These are phyloP conservation scores for Jordanella pulchra DNA, from an alignment of 2,797 vertebrate species.

Conservation along the genomic window DNA sequence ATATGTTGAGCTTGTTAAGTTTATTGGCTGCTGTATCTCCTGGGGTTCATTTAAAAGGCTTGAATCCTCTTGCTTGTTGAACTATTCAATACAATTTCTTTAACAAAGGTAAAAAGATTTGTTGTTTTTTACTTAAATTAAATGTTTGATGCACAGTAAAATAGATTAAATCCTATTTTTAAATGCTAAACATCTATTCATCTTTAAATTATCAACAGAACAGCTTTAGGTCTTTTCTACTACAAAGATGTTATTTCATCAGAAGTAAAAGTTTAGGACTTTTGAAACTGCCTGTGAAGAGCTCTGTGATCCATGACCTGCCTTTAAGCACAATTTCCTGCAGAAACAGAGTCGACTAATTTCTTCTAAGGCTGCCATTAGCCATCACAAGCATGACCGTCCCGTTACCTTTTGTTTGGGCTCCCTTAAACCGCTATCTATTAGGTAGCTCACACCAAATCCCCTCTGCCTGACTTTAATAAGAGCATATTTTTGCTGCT, in stretches of 20 bases:
- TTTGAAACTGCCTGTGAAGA: conserved; percentile 68
- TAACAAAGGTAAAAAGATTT: neutral
- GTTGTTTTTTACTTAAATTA: no score
- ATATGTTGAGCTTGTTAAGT: no score
- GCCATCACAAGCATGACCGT: conserved; percentile 79
- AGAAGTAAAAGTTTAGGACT: conserved; percentile 58
- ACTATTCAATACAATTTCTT: neutral
- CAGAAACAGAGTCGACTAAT: conserved; percentile 73
- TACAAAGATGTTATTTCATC: conserved; percentile 49
- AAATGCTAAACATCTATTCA: conserved; percentile 44
- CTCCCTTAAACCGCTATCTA: conserved; percentile 79
- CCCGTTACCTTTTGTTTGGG: conserved; percentile 77
- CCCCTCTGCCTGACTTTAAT: conserved; percentile 77
- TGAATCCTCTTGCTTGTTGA: neutral
- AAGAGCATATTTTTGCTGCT: conserved; percentile 76
- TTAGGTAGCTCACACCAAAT: conserved; percentile 79
- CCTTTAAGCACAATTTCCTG: conserved; percentile 83
- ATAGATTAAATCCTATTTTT: no score
- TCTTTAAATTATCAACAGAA: conserved; percentile 41
- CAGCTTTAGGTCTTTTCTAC: conserved; percentile 42
- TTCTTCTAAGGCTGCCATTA: conserved; percentile 78
- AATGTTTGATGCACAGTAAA: no score
- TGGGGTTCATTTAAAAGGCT: neutral
- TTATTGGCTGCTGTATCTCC: no score
- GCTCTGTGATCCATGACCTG: conserved; percentile 74